These are phyloP conservation scores for Malurus cyaneus DNA, from an alignment of 2,113 vertebrate genomes.

Conservation along the genomic window DNA sequence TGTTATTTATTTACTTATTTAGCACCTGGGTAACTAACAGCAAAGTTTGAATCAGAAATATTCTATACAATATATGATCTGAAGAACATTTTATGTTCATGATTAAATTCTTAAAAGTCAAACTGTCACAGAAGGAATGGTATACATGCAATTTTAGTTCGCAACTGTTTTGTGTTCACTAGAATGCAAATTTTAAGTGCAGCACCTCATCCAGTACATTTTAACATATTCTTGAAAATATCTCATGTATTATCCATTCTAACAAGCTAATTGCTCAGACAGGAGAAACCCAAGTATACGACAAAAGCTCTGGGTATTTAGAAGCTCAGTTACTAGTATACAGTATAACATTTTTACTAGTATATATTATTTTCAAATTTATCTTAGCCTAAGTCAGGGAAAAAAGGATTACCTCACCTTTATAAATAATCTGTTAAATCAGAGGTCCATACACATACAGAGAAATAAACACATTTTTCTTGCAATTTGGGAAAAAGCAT, in stretches of 20 bases:
- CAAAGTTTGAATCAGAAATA: neutral
- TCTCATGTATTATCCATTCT: neutral
- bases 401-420: neutral
- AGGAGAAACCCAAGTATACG: neutral
- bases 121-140: neutral
- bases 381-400: neutral
- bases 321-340: neutral
- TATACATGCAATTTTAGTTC: neutral
- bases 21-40: neutral
- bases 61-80: neutral
- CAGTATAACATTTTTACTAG: neutral
- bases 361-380: neutral
- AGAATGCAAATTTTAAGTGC: neutral
- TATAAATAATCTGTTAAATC: neutral
- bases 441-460: neutral
- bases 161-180: neutral
- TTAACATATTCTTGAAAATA: neutral
- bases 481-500: neutral
- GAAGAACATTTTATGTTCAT: neutral
- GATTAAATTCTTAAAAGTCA: neutral
- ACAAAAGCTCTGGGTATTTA: neutral
- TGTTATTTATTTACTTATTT: neutral
- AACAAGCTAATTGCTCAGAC: neutral
- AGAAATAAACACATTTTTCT: neutral
- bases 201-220: neutral